Base-by-base conservation (phyloP, 2,113 vertebrate species). In the Ginglymostoma cirratum region DNA sequence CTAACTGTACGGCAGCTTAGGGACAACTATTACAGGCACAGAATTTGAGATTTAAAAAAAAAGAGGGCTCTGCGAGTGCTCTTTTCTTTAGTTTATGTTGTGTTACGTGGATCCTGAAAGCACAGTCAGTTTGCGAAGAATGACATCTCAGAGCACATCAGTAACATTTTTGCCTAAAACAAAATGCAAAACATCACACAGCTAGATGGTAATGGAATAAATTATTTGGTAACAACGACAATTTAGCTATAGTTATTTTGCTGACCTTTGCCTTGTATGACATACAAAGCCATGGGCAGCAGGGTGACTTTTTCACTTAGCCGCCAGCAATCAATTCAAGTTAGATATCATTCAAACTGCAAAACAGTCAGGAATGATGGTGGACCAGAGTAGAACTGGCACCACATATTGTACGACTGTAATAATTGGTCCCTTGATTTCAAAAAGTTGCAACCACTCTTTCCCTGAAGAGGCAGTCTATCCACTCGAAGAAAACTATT, bases 211-310 rank as follows among this genome's bases (percentile, higher is more conserved):
- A 94, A 94, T 69, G 65, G 66, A 69, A 66, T 45, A 48, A 95
- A 95, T 72, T 5, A 52, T 72, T 48, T 72, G 94, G 42, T 30
- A 76, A 70, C 14, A 24, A 24, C 17, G 10, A 30, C 38, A 70
- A 72, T 72, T 70, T 95, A 70, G n/a, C 93, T 95, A 27, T 8
- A 15, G 93, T 48, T 95, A 34, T 66, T 94, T 94, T 69, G 66
- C 92, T 69, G 93, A 72, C 19, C 66, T 95, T 72, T 95, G 66
- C 8, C 67, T 72, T 65, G 55, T 42, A 34, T 21, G 65, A 69
- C 65, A 94, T 94, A 67, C 93, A 72, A 72, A 72, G 67, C 93
- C 67, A 69, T 15, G 42, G 65, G 66, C 67, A 48, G 93, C 10
- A 48, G 10, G 19, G 8, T 95, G 93, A 70, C 45, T 95, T 95